Percentiles rank a stretch among this genome's conserved stretches.
Evolutionary conservation across 92 coral and sea anemone genomes (phyloP).

Genomic region (Nematostella vectensis): DNA sequence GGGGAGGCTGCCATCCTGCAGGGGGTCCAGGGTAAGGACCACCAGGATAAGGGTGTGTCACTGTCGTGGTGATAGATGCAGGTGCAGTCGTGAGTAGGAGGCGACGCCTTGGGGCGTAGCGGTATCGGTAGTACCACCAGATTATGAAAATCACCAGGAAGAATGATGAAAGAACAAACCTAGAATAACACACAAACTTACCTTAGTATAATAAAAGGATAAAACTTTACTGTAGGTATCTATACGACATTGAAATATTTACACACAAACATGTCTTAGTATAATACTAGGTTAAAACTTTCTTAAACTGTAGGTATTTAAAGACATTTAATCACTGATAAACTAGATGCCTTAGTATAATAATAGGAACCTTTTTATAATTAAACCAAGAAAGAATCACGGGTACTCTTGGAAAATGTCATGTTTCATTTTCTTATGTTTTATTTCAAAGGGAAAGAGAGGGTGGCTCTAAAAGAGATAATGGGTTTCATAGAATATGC

Average conservation of each 20-base stretch:
- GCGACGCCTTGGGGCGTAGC: slow-evolving; percentile 67
- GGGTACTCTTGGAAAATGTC: no score
- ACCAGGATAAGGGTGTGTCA: neutral
- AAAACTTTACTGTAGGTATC: neutral
- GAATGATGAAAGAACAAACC: slow-evolving; percentile 46
- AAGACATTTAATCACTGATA: no score
- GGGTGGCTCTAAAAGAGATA: no score
- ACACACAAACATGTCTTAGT: no score
- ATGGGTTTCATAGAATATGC: no score
- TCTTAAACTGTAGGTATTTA: no score
- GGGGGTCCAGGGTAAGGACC: neutral
- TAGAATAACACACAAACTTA: slow-evolving; percentile 9
- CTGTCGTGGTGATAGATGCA: slow-evolving; percentile 19
- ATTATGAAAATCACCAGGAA: slow-evolving; percentile 39
- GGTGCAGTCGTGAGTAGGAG: slow-evolving; percentile 15
- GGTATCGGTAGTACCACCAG: slow-evolving; percentile 98
- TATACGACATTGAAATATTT: neutral
- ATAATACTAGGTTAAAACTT: no score
- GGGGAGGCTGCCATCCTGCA: neutral
- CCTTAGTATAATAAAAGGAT: neutral
- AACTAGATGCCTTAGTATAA: no score
- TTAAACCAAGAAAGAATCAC: no score
- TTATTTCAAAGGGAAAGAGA: no score
- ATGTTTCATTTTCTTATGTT: no score
- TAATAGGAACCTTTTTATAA: no score